Base-by-base conservation (phyloP, 2,888 invertebrate genomes). In the Troides oblongomaculatus region DNA sequence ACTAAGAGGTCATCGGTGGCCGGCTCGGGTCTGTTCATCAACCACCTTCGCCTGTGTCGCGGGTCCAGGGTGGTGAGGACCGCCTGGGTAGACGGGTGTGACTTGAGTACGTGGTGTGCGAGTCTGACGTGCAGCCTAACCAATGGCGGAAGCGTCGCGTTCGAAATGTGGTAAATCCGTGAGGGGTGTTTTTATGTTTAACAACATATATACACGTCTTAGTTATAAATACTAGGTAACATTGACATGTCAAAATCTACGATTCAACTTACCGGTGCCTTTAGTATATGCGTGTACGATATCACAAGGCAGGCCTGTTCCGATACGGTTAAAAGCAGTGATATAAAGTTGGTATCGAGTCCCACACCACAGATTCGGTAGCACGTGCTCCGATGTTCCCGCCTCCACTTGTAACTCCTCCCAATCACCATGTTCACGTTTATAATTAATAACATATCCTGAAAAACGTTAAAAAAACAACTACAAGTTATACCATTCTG, bases 401-500 rank as follows among this genome's bases (percentile, higher is more conserved):
- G 97, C 95, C 74, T 97, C 96, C 67, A 97, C 96, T 84, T 97
- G 97, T 71, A 97, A 89, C 84, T 97, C 97, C 84, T 97, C 97
- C 97, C 97, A 97, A 81, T 97, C 97, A 0, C 97, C 97, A 79
- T 96, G 96, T 78, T 97, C 97, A 18, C 97, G 93, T 83, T 97
- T 97, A 87, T 97, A 97, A 91, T 97, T 97, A 73, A 98, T 96
- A 7, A 97, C 97, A 86, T 97, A 97, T 53, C 97, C 97, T 93
- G 83, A 66, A 78, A 1, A 8, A 60, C 10, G 18, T 50, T 50
- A 50, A n/a, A 18, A 7, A 53, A 53, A 50, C 5, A 14, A 18
- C 18, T 50, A 43, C 12, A 43, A 43, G 10, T 43, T 43, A 43
- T 43, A 8, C 12, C 43, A 12, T 12, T 43, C 10, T 43, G 43